Conservation (phyloP, 2,797 vertebrate species). For the Picus viridis region DNA sequence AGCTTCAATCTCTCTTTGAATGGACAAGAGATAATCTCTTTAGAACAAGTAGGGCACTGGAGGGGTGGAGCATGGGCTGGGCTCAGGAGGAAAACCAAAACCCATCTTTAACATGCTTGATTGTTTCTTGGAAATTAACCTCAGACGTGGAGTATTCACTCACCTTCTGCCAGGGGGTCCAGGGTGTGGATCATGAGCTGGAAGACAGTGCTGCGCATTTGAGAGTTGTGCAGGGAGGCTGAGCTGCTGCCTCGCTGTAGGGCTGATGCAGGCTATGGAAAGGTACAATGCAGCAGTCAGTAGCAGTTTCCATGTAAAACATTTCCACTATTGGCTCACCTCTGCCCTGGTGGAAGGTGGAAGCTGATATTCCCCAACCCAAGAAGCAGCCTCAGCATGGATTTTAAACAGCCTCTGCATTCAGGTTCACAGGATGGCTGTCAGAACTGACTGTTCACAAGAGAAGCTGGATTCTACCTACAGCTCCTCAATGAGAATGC, state of each 20-base stretch:
- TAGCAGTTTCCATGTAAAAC: not conserved
- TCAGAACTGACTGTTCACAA: not conserved
- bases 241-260: slow-evolving; percentile 91
- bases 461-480: not conserved
- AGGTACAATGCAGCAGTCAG: slow-evolving; percentile 50
- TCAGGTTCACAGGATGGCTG: not conserved
- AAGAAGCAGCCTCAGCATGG: not conserved
- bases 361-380: not conserved
- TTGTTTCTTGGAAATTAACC: not conserved
- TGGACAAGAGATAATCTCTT: slow-evolving; percentile 84
- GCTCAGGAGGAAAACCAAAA: not conserved
- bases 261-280: slow-evolving; percentile 81
- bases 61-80: not conserved
- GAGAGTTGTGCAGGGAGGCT: slow-evolving; percentile 94
- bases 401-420: not conserved
- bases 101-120: fast-evolving
- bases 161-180: slow-evolving; percentile 92
- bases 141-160: slow-evolving; percentile 59
- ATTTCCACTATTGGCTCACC: not conserved
- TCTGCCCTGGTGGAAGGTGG: not conserved
- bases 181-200: slow-evolving; percentile 96
- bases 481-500: not conserved
- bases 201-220: slow-evolving; percentile 92
- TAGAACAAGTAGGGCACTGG: slow-evolving; percentile 79
- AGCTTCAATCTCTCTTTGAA: slow-evolving; percentile 85